phyloP scores from a whole-genome alignment of 2,113 vertebrate genomes.

The Peromyscus californicus region DNA sequence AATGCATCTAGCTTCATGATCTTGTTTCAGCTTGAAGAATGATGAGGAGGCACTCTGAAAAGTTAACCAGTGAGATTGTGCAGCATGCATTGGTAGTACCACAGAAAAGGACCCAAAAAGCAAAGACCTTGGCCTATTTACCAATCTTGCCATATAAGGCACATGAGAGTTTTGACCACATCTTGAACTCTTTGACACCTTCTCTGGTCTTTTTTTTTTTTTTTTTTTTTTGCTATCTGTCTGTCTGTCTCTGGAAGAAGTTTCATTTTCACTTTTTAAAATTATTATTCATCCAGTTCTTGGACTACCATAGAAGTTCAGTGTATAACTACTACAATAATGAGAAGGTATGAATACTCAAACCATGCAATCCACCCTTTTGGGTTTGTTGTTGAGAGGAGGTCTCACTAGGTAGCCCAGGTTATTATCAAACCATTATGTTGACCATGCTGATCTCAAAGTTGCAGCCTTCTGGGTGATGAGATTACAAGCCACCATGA shows the following conservation, averaged over 20 bases:
- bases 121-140: not conserved
- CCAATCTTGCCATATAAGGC: not conserved
- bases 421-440: not conserved
- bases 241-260: no score
- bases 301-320: not conserved
- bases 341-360: not conserved
- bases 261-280: not conserved
- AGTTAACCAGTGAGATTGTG: no score
- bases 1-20: not conserved
- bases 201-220: not conserved
- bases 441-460: no score
- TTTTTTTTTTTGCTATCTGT: no score
- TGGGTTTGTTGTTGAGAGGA: not conserved
- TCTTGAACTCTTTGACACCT: not conserved
- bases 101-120: not conserved
- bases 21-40: not conserved
- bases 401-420: not conserved
- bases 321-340: not conserved
- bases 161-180: no score
- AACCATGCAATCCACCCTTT: not conserved
- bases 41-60: not conserved
- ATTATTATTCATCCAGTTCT: not conserved
- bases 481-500: not conserved
- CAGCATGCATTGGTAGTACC: fast-evolving
- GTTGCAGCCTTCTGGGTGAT: not conserved